These are phyloP conservation scores for Rhinoderma darwinii DNA, from an alignment of 2,113 vertebrate species.

Conservation along the genomic window DNA sequence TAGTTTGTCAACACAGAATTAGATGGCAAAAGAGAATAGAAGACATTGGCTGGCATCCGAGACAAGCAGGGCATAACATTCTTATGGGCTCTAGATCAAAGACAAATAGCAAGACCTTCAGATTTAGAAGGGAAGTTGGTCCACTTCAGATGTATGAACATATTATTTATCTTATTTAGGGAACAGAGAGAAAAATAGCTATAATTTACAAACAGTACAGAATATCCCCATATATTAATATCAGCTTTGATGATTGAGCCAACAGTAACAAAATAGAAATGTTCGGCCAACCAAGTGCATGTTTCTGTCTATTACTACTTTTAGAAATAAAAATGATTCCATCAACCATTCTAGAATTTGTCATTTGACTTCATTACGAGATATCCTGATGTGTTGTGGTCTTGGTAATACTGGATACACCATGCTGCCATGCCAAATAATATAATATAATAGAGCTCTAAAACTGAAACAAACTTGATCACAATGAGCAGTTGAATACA, in stretches of 20 bases:
- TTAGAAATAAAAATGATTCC: not conserved
- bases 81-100: not conserved
- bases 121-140: not conserved
- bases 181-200: not conserved
- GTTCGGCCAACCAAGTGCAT: not conserved
- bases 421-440: not conserved
- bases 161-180: not conserved
- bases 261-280: not conserved
- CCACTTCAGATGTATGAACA: not conserved
- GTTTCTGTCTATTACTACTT: slow-evolving; percentile 4
- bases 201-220: not conserved
- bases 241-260: slow-evolving; percentile 7
- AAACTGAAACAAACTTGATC: not conserved
- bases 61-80: not conserved
- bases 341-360: not conserved
- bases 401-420: not conserved
- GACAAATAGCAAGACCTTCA: not conserved
- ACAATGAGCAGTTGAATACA: not conserved
- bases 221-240: not conserved
- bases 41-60: not conserved
- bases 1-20: not conserved
- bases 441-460: not conserved
- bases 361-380: not conserved
- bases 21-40: not conserved
- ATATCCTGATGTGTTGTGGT: not conserved